Evolutionary conservation across 2,797 vertebrate species (phyloP), one percentile per base, ranked within the genome.

Genomic region (Gallinago stenura): DNA sequence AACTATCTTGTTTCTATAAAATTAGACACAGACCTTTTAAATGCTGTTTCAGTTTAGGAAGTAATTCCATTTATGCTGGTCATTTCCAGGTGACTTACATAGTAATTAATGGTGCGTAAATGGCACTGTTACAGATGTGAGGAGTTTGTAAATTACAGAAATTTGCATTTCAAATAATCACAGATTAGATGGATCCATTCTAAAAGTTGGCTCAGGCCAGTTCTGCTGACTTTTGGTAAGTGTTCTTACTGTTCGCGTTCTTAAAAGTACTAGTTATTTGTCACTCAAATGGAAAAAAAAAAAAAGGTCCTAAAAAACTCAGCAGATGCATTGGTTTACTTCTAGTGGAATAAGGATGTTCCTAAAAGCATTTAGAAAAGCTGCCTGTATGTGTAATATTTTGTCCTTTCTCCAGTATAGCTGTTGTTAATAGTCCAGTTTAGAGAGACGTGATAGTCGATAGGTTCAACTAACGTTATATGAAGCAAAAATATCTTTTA

Each of bases 401-500:
- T 60, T 68, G 16, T 48, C 21, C 10, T 81, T 94, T 79, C 33
- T 72, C 84, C 31, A 43, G 15, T 54, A 53, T 87, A 18, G 37
- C 9, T 58, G 37, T 61, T 62, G 54, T 58, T 33, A 94, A 21
- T 72, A 20, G 46, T 77, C 31, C 72, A 70, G 11, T 65, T 96
- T 33, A 93, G 69, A 73, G 22, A 50, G 9, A 54, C 56, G 79
- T 93, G 65, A 73, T 57, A 71, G 14, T 56, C 78, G 31, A 87
- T 30, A 95, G 30, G 21, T 75, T 93, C 79, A 79, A n/a, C 3
- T 6, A 95, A 71, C 5, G 4, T 48, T 48, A 48, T 25, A 75
- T 66, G 57, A 87, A 72, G 64, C 20, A 72, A 93, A 95, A 91
- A 26, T 65, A 64, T 43, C 30, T 85, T 91, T 66, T 35, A 69